Evolutionary conservation across 2,113 vertebrate genomes (phyloP).

Genomic region (Prolemur simus): DNA sequence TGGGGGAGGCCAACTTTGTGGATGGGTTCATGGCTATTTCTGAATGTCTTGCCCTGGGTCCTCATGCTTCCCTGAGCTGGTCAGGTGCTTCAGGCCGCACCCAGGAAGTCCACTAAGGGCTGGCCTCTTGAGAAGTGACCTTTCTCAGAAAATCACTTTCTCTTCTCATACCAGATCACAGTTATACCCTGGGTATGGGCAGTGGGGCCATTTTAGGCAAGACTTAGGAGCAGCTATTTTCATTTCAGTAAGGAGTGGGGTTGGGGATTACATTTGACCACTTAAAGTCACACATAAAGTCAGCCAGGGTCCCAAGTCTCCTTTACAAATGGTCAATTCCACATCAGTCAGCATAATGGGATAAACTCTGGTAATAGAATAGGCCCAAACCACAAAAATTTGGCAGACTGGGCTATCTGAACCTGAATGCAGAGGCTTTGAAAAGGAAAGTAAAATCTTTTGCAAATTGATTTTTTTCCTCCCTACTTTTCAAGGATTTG

Average conservation of each 20-base stretch:
- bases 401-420: not conserved
- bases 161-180: constrained; percentile 46
- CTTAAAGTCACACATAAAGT: not conserved
- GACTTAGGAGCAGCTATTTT: not conserved
- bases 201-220: not conserved
- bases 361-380: not conserved
- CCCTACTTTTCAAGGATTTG: constrained; percentile 18
- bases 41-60: not conserved
- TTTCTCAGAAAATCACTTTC: not conserved
- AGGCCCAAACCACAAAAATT: not conserved
- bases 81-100: not conserved
- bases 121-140: not conserved
- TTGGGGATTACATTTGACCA: not conserved
- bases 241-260: not conserved
- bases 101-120: not conserved
- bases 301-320: not conserved
- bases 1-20: not conserved
- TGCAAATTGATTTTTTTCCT: not conserved
- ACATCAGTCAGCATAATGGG: not conserved
- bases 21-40: not conserved
- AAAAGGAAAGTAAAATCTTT: constrained; percentile 26
- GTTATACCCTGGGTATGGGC: not conserved
- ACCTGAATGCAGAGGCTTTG: constrained; percentile 4
- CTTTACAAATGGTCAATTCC: not conserved
- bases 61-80: not conserved